A percentile compares a stretch with the other conserved stretches of the same genome.
Evolutionary conservation across 2,888 invertebrate genomes (phyloP).

Genomic region (Terebella lapidaria): DNA sequence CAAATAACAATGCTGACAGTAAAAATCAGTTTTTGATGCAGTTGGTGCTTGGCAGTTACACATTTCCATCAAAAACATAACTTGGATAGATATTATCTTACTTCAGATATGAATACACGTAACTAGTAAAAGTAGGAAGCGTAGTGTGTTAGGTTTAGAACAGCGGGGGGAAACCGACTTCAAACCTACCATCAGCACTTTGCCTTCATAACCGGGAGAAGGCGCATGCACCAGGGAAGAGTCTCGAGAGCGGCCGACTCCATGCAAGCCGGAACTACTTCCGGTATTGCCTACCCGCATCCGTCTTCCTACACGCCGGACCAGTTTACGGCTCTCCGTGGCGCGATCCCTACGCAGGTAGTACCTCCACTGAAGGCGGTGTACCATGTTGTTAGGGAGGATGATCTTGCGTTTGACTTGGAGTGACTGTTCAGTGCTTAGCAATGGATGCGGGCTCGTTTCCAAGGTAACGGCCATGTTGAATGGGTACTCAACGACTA

Average conservation of each 20-base stretch:
- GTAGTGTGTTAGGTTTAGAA: too few relatives aligned
- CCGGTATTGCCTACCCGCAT: conserved; percentile 44
- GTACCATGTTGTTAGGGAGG: conserved; percentile 54
- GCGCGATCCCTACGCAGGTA: conserved; percentile 67
- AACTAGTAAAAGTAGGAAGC: too few relatives aligned
- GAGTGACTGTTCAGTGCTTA: conserved; percentile 59
- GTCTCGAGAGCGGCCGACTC: conserved; percentile 9
- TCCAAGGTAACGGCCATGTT: conserved; percentile 71
- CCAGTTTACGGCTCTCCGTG: conserved; percentile 30
- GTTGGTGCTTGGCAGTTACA: too few relatives aligned
- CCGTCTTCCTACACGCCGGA: conserved; percentile 39
- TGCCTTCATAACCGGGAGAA: conserved; percentile 24
- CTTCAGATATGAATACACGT: too few relatives aligned
- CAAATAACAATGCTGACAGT: too few relatives aligned
- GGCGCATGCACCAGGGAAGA: conserved; percentile 2
- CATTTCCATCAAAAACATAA: too few relatives aligned
- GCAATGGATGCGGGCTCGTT: conserved; percentile 81
- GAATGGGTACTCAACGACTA: conserved; percentile 50
- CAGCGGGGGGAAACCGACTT: too few relatives aligned
- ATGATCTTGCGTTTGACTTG: conserved; percentile 48
- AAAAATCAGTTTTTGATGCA: too few relatives aligned
- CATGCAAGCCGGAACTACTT: conserved; percentile 5
- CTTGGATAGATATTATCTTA: too few relatives aligned
- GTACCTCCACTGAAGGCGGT: conserved; percentile 93
- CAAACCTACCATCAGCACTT: conserved; percentile 24